phyloP scores from a whole-genome alignment of 2,113 vertebrate species.

The Numenius arquata region DNA sequence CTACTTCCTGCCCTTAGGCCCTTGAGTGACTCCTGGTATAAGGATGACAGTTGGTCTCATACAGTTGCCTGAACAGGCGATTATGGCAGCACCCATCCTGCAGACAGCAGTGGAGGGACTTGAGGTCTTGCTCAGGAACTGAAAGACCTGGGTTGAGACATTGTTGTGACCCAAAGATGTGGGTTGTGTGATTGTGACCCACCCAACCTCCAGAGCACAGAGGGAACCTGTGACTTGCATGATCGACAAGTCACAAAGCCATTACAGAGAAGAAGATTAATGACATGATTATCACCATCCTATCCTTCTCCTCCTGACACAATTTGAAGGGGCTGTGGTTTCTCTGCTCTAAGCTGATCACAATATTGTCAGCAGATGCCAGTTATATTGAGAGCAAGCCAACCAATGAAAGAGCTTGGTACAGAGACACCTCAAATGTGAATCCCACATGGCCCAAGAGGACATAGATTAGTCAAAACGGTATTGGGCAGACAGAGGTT shows the following conservation, averaged over 20 bases:
- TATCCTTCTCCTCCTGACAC: not conserved
- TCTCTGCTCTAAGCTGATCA: not conserved
- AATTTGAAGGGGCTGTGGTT: not conserved
- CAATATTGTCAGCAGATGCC: not conserved
- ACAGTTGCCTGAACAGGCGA: not conserved
- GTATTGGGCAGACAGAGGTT: not conserved
- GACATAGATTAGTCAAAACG: not conserved
- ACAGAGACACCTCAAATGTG: not conserved
- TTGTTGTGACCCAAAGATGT: not conserved
- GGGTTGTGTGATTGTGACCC: not conserved
- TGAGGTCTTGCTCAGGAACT: not conserved
- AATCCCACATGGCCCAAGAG: not conserved
- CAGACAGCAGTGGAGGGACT: not conserved
- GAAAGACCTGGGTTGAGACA: not conserved
- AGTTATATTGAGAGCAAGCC: not conserved
- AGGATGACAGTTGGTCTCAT: not conserved
- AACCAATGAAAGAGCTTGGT: not conserved
- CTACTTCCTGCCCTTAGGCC: constrained; percentile 32
- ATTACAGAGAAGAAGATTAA: not conserved
- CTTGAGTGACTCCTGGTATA: not conserved
- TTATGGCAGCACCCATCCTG: not conserved
- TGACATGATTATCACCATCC: not conserved
- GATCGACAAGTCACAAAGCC: not conserved
- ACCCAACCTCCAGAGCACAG: not conserved
- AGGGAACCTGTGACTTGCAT: not conserved